Evolutionary conservation across 2,797 vertebrate species (phyloP).

Genomic region (Erpetoichthys calabaricus): DNA sequence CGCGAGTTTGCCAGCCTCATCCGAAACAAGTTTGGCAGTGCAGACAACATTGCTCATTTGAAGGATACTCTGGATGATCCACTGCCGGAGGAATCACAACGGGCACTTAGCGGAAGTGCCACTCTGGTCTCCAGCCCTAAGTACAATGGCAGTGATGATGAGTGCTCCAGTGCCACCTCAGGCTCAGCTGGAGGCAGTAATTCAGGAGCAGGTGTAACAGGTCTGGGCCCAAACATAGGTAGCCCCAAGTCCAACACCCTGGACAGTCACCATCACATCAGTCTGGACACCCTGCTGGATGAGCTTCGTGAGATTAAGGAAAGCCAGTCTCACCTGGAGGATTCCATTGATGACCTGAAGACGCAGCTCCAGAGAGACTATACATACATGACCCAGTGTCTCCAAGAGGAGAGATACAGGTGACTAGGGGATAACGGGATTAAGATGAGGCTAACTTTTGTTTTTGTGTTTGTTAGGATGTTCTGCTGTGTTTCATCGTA

Average conservation of each 20-base stretch:
- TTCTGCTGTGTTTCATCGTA: not conserved
- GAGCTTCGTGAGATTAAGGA: slow-evolving; percentile 88
- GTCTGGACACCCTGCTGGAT: slow-evolving; percentile 77
- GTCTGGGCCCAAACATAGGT: slow-evolving; percentile 58
- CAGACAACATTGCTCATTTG: slow-evolving; percentile 88
- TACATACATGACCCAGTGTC: slow-evolving; percentile 90
- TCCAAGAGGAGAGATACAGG: slow-evolving; percentile 95
- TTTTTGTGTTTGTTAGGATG: no score
- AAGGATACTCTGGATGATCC: slow-evolving; percentile 76
- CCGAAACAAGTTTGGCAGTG: slow-evolving; percentile 93
- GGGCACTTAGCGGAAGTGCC: slow-evolving; percentile 83
- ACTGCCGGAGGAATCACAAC: slow-evolving; percentile 59
- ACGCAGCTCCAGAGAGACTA: slow-evolving; percentile 87
- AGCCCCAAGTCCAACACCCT: slow-evolving; percentile 69
- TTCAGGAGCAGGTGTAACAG: slow-evolving; percentile 55
- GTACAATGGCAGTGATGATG: slow-evolving; percentile 78
- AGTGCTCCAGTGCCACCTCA: slow-evolving; percentile 85
- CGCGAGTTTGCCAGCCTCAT: slow-evolving; percentile 90
- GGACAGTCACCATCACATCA: slow-evolving; percentile 68
- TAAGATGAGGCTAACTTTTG: no score
- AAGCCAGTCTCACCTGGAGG: slow-evolving; percentile 84
- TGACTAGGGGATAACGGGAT: slow-evolving; percentile 22
- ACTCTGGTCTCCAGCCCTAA: slow-evolving; percentile 92
- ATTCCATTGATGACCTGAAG: slow-evolving; percentile 90
- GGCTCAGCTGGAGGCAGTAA: slow-evolving; percentile 78